These are phyloP conservation scores for Spermophilus dauricus DNA, from an alignment of 2,113 vertebrate species.

Conservation along the genomic window DNA sequence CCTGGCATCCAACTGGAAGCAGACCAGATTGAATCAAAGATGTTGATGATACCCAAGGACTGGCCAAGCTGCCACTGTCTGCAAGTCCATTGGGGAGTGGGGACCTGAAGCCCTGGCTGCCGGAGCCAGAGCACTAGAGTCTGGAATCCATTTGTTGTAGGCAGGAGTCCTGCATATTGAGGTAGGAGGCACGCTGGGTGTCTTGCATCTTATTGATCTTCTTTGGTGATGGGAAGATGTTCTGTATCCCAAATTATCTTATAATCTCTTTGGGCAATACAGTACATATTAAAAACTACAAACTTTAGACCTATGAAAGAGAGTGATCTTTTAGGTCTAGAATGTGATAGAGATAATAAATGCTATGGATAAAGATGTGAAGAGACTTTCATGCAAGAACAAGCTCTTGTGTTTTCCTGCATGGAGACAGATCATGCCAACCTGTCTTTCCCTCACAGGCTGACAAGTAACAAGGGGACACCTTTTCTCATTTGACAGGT, in stretches of 20 bases:
- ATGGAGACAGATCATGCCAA: not conserved
- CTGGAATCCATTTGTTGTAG: not conserved
- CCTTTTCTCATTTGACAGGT: not conserved
- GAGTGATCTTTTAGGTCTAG: not conserved
- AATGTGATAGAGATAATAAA: accelerated
- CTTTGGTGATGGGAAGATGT: not conserved
- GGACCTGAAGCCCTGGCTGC: not conserved
- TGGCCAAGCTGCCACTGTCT: not conserved
- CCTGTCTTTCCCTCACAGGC: not conserved
- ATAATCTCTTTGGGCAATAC: not conserved
- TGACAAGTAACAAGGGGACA: not conserved
- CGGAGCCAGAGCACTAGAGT: not conserved
- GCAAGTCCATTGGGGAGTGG: not conserved
- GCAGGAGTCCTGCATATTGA: not conserved
- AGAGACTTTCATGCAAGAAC: not conserved
- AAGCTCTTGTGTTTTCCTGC: not conserved
- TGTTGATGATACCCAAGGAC: not conserved
- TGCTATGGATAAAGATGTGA: not conserved
- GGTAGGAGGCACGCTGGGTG: not conserved
- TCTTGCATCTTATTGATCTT: not conserved
- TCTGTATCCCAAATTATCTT: not conserved
- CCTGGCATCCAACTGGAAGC: not conserved
- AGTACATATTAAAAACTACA: not conserved
- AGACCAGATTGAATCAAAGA: not conserved
- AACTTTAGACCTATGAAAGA: not conserved